Evolutionary conservation across 2,888 invertebrate species (phyloP), one percentile per base, ranked within the genome.

Genomic region (Bombylius discolor): DNA sequence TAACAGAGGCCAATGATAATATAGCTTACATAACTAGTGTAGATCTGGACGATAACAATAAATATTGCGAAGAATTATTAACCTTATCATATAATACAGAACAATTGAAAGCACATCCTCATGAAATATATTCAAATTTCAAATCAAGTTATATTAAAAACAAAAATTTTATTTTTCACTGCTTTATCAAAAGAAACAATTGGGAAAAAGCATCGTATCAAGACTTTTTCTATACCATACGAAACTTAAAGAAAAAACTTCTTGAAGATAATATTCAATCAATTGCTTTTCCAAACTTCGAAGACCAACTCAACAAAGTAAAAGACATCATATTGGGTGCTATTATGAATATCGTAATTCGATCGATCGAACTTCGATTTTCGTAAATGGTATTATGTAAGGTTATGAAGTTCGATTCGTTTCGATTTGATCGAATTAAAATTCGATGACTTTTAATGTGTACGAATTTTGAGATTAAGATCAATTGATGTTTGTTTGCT

Each of bases 151-250:
- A 44, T 39, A 50, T 13, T 13, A 42, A 14, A 34, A 52, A 12
- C 5, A 23, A 52, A 9, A 47, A 53, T 33, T 34, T 9, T 1
- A 51, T 51, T 36, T 54, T 47, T 34, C 50, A 57, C 14, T 57
- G 54, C 33, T 57, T 57, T 36, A 51, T 57, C 31, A 57, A 56
- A 46, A 14, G 39, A 33, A 53, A 48, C 45, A 45, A n/a, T 50
- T 49, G 23, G n/a, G 49, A 45, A 13, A 54, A 49, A 46, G n/a
- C 45, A 6, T 5, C n/a, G 4, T 54, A 49, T 36, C 23, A 23
- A 5, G 54, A 54, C n/a, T 50, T 49, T 7, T 54, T 54, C 23
- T 32, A 49, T 12, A 46, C 36, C 3, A 33, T 54, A 9, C 49
- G 49, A 45, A 50, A 49, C 49, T 23, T 54, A 34, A 44, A 34